These are phyloP conservation scores for Cariama cristata DNA, from an alignment of 2,113 vertebrate species.

Conservation along the genomic window DNA sequence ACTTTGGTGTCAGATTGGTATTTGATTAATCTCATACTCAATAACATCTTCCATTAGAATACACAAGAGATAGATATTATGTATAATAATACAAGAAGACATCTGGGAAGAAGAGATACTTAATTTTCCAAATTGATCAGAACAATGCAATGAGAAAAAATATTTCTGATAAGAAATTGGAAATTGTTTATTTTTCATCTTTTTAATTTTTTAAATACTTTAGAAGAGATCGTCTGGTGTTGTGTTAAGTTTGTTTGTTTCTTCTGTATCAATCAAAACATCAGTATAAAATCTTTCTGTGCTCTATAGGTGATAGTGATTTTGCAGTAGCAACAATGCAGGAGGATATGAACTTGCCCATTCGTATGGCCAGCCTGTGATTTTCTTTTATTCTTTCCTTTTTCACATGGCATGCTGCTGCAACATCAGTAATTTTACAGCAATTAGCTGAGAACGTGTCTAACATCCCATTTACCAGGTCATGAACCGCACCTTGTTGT, in stretches of 20 bases:
- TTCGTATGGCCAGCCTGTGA: neutral
- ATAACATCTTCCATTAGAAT: neutral
- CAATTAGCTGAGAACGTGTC: neutral
- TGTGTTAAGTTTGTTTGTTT: neutral
- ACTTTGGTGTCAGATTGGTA: neutral
- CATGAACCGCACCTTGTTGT: neutral
- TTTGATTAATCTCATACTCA: neutral
- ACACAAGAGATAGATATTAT: neutral
- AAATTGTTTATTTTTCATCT: neutral
- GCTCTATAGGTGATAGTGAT: neutral
- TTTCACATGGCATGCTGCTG: neutral
- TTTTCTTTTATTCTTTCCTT: neutral
- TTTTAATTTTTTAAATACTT: neutral
- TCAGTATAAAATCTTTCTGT: neutral
- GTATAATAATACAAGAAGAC: neutral
- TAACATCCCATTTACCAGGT: neutral
- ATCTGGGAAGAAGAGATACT: neutral
- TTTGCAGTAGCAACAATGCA: neutral
- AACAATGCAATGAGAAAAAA: neutral
- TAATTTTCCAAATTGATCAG: neutral
- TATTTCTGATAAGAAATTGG: neutral
- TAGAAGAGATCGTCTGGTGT: neutral
- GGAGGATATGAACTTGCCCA: neutral
- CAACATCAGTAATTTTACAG: neutral
- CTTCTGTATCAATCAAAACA: neutral